Conservation (phyloP, 2,888 invertebrate species). For the Tipula unca region DNA sequence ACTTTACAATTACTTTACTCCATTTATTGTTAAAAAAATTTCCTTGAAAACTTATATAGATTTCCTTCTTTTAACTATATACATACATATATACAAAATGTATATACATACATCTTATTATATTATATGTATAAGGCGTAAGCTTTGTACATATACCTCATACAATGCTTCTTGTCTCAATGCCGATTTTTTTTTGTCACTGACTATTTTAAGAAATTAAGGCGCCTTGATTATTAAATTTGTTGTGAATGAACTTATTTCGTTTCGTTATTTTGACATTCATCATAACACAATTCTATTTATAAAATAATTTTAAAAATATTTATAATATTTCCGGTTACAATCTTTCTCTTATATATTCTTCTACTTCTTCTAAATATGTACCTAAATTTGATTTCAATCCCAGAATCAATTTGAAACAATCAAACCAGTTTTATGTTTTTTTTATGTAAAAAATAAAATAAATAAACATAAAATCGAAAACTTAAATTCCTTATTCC, state of each 20-base stretch:
- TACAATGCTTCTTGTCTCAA: neutral
- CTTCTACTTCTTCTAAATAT: neutral
- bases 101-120: neutral
- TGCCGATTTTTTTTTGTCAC: neutral
- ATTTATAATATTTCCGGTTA: constrained; percentile 8
- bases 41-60: neutral
- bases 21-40: neutral
- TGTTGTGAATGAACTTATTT: neutral
- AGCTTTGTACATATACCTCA: neutral
- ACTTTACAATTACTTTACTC: neutral
- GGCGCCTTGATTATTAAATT: neutral
- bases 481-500: constrained; percentile 8
- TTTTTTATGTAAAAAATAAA: neutral
- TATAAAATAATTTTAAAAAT: neutral
- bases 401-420: neutral
- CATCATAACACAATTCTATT: neutral
- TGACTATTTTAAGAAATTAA: neutral
- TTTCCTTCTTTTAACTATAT: neutral
- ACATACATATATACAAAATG: neutral
- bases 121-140: neutral
- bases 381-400: neutral
- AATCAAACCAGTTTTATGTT: constrained; percentile 14
- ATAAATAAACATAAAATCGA: neutral
- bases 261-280: neutral
- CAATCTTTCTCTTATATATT: neutral